phyloP scores from a whole-genome alignment of 2,113 vertebrate genomes.

The Papio anubis region DNA sequence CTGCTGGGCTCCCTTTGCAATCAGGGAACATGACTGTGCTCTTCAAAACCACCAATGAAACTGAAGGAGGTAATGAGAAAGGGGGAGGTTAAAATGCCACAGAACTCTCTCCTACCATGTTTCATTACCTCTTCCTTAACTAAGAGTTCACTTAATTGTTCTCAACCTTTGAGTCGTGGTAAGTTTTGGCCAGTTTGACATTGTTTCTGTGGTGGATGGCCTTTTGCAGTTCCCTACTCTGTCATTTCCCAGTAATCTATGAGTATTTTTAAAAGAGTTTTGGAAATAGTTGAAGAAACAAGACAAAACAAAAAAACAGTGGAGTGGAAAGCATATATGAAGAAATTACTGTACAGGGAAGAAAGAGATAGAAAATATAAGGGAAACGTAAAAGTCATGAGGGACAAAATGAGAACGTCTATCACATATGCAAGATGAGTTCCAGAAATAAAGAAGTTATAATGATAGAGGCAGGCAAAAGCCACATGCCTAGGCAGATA shows the following conservation, averaged over 20 bases:
- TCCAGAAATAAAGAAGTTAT: background rate
- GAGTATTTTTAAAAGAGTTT: background rate
- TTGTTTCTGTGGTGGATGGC: background rate
- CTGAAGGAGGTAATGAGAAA: background rate
- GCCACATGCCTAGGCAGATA: too few species aligned
- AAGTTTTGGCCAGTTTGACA: background rate
- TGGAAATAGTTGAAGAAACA: background rate
- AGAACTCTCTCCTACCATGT: background rate
- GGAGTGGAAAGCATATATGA: background rate
- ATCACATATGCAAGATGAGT: background rate
- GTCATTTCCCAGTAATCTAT: background rate
- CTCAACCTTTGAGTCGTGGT: background rate
- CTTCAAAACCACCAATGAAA: background rate
- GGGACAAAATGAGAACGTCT: background rate
- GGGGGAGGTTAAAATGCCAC: background rate
- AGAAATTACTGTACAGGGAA: background rate
- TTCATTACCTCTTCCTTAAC: background rate
- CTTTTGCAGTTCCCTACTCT: background rate
- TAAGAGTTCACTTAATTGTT: background rate
- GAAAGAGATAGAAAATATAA: background rate
- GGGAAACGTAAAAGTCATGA: background rate
- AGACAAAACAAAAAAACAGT: background rate
- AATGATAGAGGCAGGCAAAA: too few species aligned
- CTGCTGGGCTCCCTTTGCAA: background rate
- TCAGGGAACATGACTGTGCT: background rate